Percentiles rank a stretch among this genome's conserved stretches.
These are phyloP conservation scores for Xiphophorus hellerii DNA, from an alignment of 2,113 vertebrate species.

Conservation along the genomic window DNA sequence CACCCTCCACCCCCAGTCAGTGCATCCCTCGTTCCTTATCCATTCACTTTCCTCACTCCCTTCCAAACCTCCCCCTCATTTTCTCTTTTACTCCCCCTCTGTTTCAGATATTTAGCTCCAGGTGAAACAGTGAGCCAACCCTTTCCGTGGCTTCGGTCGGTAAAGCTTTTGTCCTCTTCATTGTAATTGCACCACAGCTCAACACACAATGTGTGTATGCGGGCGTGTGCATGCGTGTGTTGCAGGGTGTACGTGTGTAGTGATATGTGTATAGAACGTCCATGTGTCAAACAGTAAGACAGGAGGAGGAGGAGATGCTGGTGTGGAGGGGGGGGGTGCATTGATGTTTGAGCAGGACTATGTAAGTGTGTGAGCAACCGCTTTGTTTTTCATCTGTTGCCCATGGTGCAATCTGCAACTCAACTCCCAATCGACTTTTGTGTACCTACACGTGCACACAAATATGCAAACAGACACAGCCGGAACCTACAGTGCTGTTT, in stretches of 20 bases:
- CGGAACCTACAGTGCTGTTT: conserved; percentile 77
- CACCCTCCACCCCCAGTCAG: not conserved
- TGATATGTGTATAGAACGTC: not conserved
- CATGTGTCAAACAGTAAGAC: conserved; percentile 41
- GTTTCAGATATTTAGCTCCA: conserved; percentile 89
- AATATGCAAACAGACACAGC: conserved; percentile 1
- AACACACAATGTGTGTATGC: conserved; percentile 59
- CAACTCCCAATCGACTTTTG: conserved; percentile 37
- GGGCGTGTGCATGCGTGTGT: conserved; percentile 13
- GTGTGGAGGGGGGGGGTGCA: not conserved
- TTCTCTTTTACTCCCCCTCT: conserved; percentile 42
- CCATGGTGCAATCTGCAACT: conserved; percentile 74
- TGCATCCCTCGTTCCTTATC: conserved; percentile 25
- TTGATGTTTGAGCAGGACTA: conserved; percentile 24
- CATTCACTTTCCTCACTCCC: conserved; percentile 19
- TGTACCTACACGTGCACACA: not conserved
- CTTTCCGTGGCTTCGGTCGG: conserved; percentile 85
- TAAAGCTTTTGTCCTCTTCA: conserved; percentile 83
- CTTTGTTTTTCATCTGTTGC: conserved; percentile 81
- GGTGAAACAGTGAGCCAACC: conserved; percentile 87
- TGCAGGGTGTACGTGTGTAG: conserved; percentile 20
- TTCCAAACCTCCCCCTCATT: conserved; percentile 15
- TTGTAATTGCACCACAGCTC: conserved; percentile 78
- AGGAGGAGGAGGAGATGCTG: conserved; percentile 17
- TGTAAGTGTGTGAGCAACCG: conserved; percentile 22